Evolutionary conservation across 2,888 invertebrate species (phyloP), one percentile per base, ranked within the genome.

Genomic region (Chrysolina oricalcia): DNA sequence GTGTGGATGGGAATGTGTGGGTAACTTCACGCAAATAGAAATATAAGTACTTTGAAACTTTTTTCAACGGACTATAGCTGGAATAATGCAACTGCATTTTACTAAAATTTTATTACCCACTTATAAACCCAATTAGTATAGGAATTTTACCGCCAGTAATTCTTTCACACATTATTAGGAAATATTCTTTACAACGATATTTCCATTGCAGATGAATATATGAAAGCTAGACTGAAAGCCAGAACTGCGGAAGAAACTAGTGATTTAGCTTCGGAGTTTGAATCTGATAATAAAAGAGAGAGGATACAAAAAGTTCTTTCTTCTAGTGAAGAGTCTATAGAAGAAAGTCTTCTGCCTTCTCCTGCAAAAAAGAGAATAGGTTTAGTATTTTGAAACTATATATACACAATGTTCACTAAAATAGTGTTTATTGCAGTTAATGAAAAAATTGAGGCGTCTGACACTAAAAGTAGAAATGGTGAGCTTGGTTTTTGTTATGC

Each of bases 221-320:
- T n/a, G n/a, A n/a, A n/a, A n/a, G n/a, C n/a, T n/a, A n/a, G n/a
- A n/a, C n/a, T n/a, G n/a, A n/a, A n/a, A n/a, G n/a, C n/a, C n/a
- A 72, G 35, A 70, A 56, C 62, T 41, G 72, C 75, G n/a, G 75
- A 75, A n/a, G 69, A 59, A 9, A 75, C 72, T 13, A 75, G 75
- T 53, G 75, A 75, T 40, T 41, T 72, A 13, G 69, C 46, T 21
- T 64, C 59, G 13, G 72, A 59, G 35, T 63, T 53, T 21, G 53
- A 73, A 23, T 48, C 13, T 15, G 59, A 70, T 40, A 70, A 21
- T 59, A 70, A 67, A 35, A 19, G 72, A 13, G 72, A 65, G 63
- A 27, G 70, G 50, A 74, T 70, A n/a, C 64, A 74, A 64, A 74
- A 65, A 74, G 50, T 65, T 63, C 48, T 70, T 19, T 74, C 74